Evolutionary conservation across 2,888 invertebrate species (phyloP), one percentile per base, ranked within the genome.

Genomic region (Fissipunctia ypsillon): DNA sequence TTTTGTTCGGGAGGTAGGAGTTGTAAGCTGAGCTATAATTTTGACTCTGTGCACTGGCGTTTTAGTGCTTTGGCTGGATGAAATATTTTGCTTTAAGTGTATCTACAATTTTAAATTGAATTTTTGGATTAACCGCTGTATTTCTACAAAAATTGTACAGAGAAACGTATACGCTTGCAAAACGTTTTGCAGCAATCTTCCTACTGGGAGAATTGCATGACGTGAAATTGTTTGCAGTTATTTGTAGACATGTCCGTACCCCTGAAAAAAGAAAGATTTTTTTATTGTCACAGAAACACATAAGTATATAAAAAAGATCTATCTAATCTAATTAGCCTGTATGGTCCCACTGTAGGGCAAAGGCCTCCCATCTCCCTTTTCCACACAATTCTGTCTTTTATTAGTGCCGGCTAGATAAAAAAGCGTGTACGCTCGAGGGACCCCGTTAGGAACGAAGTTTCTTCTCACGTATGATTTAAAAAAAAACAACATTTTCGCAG

Each of bases 11-110:
- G 48, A 50, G 63, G 59, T 60, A 52, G n/a, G 41, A 83, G 69
- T 80, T 78, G 79, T 78, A 78, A 83, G 83, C 80, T 50, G 19
- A 16, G 73, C 73, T 80, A 83, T 80, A 78, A 83, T 80, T 80
- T 78, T 80, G 73, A 71, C 67, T 78, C 70, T 71, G 80, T 80
- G 54, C 43, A 28, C 69, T 66, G 56, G 41, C 64, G 69, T 54
- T 67, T 59, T 65, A 54, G 67, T 52, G 64, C 64, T 68, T 67
- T 68, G n/a, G 63, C 16, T 45, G 38, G 16, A 3, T 71, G 22
- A 67, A 83, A 83, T 80, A 71, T 77, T 77, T 80, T 70, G 25
- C 25, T 67, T 59, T 82, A 63, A 48, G 52, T 57, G 35, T 63
- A 61, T 67, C 28, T 63, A 10, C 38, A 22, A 25, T 69, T 54